Evolutionary conservation across 2,113 vertebrate species (phyloP), one percentile per base, ranked within the genome.

Genomic region (Hydrolagus affinis): DNA sequence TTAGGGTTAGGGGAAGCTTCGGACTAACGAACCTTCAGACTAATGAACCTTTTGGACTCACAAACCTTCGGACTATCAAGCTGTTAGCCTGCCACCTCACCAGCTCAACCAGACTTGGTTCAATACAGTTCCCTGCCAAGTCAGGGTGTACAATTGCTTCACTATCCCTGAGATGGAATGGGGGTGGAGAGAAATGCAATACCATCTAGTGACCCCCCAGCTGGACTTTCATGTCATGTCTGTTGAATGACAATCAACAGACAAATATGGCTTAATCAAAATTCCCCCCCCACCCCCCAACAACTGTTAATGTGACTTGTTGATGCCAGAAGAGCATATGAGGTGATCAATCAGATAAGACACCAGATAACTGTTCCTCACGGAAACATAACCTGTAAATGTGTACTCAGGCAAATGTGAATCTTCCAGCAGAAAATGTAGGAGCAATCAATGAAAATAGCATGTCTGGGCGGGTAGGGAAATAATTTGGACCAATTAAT

Each of bases 141-240:
- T 28, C 3, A 78, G 6, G 44, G 44, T 1, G 21, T 25, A 66
- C 25, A 68, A 32, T 32, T 83, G 28, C 8, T 21, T 83, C 66
- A 68, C 25, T 23, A 62, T 30, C 77, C 60, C 6, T 17, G 76
- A n/a, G 14, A 30, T 68, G 23, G 60, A 0, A 15, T 19, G 28
- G 15, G 25, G 30, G 15, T 25, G 64, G 57, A 0, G 66, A 11
- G 12, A 28, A 62, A 3, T 71, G 4, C 71, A 32, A 30, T 83
- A 25, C 78, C 32, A 8, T 83, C 78, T 68, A 19, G 25, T 83
- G 78, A 66, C 78, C 60, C 78, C 78, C 78, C 78, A 66, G 17
- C 62, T 83, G 78, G 62, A 32, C 17, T 4, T 11, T 44, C 66
- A 8, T 66, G 28, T 44, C 66, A 8, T 66, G 28, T 60, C 4